These are phyloP conservation scores for Cantharis rufa DNA, from an alignment of 2,888 invertebrate genomes.

Conservation along the genomic window DNA sequence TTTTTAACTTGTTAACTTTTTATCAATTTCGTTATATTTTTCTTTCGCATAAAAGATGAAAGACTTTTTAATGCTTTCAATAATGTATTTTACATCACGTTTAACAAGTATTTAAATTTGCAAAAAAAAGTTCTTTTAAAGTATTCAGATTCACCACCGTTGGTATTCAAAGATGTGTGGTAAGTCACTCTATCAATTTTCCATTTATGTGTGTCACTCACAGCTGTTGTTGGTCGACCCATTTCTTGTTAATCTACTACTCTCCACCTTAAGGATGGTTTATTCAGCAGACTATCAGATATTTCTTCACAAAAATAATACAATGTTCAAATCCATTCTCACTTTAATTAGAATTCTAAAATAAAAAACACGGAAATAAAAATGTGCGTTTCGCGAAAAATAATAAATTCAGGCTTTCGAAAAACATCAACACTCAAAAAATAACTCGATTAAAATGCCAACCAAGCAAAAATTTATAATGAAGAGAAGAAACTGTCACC, in stretches of 20 bases:
- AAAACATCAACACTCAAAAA: not conserved
- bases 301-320: not conserved
- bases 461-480: not conserved
- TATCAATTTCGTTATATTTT: not conserved
- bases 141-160: not conserved
- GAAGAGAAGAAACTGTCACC: not conserved
- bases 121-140: not conserved
- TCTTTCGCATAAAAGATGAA: not conserved
- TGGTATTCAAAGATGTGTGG: not conserved
- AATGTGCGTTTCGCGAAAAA: not conserved
- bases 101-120: not conserved
- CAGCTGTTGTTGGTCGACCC: not conserved
- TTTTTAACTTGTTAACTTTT: not conserved
- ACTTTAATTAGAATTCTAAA: not conserved
- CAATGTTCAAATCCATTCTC: not conserved
- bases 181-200: not conserved
- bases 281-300: not conserved
- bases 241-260: not conserved
- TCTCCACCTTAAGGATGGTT: not conserved
- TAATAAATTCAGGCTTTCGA: not conserved
- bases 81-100: not conserved
- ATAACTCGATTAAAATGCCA: not conserved
- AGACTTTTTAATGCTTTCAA: not conserved
- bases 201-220: not conserved
- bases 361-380: not conserved